Conservation (phyloP, 2,797 vertebrate genomes). For the Choloepus didactylus region DNA sequence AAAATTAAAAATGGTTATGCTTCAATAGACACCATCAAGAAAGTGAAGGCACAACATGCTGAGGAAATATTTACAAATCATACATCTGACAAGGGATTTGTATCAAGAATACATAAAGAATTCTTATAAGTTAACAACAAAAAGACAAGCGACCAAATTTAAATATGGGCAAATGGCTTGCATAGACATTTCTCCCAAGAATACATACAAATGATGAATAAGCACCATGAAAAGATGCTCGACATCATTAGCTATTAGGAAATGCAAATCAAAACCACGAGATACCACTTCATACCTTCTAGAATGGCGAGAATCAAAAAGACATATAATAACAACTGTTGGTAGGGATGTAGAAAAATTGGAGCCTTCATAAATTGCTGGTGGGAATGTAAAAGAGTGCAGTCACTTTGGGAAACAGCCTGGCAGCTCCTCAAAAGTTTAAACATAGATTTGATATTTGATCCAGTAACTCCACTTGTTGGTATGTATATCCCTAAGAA, state of each 20-base stretch:
- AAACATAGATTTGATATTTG: background rate
- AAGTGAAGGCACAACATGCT: background rate
- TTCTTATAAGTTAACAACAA: background rate
- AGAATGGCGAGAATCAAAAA: background rate
- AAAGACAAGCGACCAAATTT: background rate
- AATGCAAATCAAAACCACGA: constrained; percentile 4
- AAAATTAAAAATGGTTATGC: background rate
- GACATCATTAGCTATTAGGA: background rate
- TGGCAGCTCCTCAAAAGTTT: background rate
- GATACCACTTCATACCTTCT: background rate
- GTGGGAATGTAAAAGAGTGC: background rate
- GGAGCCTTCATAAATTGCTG: background rate
- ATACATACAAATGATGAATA: background rate
- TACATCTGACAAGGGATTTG: background rate
- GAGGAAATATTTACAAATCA: background rate
- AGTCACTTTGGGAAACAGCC: background rate
- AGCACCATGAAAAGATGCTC: background rate
- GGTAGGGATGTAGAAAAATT: background rate
- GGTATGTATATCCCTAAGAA: background rate
- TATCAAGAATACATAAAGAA: background rate
- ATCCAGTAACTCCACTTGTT: background rate
- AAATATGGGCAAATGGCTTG: background rate
- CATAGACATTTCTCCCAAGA: background rate
- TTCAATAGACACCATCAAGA: background rate
- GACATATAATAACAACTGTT: background rate